Conservation (phyloP, 1,140 invertebrate species). For the Maniola jurtina region DNA sequence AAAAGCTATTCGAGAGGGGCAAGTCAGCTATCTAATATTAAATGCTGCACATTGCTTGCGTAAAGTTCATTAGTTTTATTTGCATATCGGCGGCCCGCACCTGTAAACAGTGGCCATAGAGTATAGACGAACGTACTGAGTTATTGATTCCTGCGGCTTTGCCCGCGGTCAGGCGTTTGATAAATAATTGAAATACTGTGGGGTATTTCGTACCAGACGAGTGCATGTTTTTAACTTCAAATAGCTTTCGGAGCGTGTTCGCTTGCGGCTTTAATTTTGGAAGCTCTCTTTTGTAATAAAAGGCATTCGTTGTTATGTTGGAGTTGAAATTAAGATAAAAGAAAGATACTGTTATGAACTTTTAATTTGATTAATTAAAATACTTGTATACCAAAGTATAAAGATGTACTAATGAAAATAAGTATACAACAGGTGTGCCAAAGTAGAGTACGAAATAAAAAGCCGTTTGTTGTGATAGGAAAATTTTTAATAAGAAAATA, state of each 20-base stretch:
- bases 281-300: not conserved
- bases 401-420: too few species aligned
- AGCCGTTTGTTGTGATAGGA: too few species aligned
- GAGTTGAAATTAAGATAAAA: not conserved
- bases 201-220: constrained; percentile 17
- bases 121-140: constrained; percentile 18
- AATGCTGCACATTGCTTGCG: not conserved
- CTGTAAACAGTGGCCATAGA: not conserved
- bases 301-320: not conserved
- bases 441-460: too few species aligned
- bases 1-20: too few species aligned
- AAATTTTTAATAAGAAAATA: too few species aligned
- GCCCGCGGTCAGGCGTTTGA: constrained; percentile 28
- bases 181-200: constrained; percentile 36
- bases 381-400: too few species aligned
- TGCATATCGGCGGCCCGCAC: not conserved
- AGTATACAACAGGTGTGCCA: too few species aligned
- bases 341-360: not conserved
- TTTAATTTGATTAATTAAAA: not conserved
- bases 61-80: constrained; percentile 10
- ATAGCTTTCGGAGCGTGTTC: constrained; percentile 17
- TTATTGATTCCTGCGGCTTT: constrained; percentile 35
- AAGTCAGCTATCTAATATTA: too few species aligned
- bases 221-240: constrained; percentile 23
- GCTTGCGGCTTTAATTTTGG: constrained; percentile 8